Percentiles rank a stretch among this genome's conserved stretches.
phyloP scores from a whole-genome alignment of 2,888 invertebrate genomes.

The Drosophila quinaria region DNA sequence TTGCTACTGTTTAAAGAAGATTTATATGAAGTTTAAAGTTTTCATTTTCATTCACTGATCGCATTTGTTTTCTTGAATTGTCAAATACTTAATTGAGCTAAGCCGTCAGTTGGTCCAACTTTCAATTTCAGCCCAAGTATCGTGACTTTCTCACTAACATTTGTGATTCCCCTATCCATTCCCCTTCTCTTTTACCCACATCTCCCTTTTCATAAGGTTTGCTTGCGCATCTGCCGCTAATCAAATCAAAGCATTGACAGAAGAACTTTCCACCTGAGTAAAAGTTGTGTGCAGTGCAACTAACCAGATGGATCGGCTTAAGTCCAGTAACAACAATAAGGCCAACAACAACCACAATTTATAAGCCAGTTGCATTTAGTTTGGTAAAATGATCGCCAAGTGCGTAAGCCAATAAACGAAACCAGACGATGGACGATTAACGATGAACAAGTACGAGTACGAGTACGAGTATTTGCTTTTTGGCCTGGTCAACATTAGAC shows the following conservation, averaged over 20 bases:
- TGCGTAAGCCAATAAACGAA: slow-evolving; percentile 60
- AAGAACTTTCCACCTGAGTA: slow-evolving; percentile 64
- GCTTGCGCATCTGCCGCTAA: slow-evolving; percentile 55
- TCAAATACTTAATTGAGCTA: slow-evolving; percentile 46
- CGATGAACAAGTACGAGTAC: slow-evolving; percentile 44
- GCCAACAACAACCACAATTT: slow-evolving; percentile 14
- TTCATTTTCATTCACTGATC: slow-evolving; percentile 19
- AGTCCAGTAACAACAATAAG: slow-evolving; percentile 23
- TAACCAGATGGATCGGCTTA: slow-evolving; percentile 45
- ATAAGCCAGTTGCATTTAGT: slow-evolving; percentile 52
- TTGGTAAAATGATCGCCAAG: slow-evolving; percentile 28
- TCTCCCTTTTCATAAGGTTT: slow-evolving; percentile 4
- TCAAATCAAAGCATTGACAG: slow-evolving; percentile 66
- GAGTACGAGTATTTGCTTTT: slow-evolving; percentile 66
- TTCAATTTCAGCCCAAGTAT: slow-evolving; percentile 54
- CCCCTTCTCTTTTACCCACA: slow-evolving; percentile 1
- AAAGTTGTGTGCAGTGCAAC: slow-evolving; percentile 47
- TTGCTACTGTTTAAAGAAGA: slow-evolving; percentile 5
- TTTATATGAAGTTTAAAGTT: not conserved
- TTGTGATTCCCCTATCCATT: not conserved
- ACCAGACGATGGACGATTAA: slow-evolving; percentile 41
- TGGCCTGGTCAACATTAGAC: slow-evolving; percentile 78
- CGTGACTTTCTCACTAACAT: slow-evolving; percentile 50
- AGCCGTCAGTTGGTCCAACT: slow-evolving; percentile 46
- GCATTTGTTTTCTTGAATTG: slow-evolving; percentile 35